A percentile compares a stretch with the other conserved stretches of the same genome.
Evolutionary conservation across 2,797 vertebrate species (phyloP).

Genomic region (Tympanoctomys barrerae): DNA sequence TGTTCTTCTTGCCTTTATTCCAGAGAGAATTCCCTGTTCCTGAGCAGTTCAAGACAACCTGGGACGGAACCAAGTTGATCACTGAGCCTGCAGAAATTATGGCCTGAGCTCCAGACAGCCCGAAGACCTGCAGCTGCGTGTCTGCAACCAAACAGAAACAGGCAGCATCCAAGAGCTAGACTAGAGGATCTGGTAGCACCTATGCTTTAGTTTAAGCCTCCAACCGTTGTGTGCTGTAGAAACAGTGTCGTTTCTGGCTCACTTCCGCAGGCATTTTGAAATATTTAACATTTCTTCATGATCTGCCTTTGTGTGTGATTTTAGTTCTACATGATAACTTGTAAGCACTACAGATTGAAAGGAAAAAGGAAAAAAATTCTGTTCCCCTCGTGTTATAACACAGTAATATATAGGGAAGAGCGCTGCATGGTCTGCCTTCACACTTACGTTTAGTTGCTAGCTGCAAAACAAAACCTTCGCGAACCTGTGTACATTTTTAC

Average conservation of each 20-base stretch:
- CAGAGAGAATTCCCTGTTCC: constrained; percentile 99
- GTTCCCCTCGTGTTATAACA: constrained; percentile 53
- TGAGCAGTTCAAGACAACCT: constrained; percentile 98
- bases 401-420: constrained; percentile 71
- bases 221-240: constrained; percentile 80
- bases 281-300: constrained; percentile 74
- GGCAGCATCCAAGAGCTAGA: constrained; percentile 80
- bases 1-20: constrained; percentile 83
- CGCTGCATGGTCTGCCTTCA: constrained; percentile 80
- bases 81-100: constrained; percentile 98
- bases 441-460: constrained; percentile 80
- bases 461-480: constrained; percentile 73
- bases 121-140: constrained; percentile 12
- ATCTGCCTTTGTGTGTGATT: constrained; percentile 81
- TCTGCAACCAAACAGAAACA: constrained; percentile 54
- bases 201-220: constrained; percentile 78
- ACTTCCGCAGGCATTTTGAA: constrained; percentile 79
- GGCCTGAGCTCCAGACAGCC: constrained; percentile 88
- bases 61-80: constrained; percentile 96
- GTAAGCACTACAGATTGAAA: constrained; percentile 74
- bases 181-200: constrained; percentile 64
- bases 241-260: constrained; percentile 71
- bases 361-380: not conserved
- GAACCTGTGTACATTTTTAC: constrained; percentile 80
- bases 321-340: constrained; percentile 78